These are phyloP conservation scores for Chrosomus eos DNA, from an alignment of 2,797 vertebrate genomes.

Conservation along the genomic window DNA sequence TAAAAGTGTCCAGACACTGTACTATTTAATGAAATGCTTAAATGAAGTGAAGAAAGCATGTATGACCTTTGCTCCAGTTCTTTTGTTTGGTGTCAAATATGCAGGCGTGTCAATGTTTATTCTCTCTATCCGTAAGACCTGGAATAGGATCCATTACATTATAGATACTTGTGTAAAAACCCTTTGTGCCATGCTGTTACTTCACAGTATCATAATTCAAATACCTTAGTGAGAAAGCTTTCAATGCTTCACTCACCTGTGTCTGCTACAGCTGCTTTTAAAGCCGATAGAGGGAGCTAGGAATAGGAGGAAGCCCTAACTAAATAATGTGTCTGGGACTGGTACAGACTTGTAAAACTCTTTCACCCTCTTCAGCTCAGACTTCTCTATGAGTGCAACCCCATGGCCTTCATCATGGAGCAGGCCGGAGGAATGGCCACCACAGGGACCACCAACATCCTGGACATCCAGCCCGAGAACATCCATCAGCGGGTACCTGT, in stretches of 20 bases:
- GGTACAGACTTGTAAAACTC: neutral
- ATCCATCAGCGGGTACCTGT: constrained; percentile 90
- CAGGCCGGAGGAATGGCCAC: constrained; percentile 93
- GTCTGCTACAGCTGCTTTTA: neutral
- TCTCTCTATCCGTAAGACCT: neutral
- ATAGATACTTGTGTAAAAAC: neutral
- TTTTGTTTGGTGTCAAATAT: constrained; percentile 3
- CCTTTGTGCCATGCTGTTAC: neutral
- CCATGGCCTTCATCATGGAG: constrained; percentile 94
- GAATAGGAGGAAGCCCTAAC: neutral
- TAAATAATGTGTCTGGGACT: neutral
- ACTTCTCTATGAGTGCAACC: constrained; percentile 94
- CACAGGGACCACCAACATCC: constrained; percentile 83
- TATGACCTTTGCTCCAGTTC: constrained; percentile 13
- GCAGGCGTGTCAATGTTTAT: constrained; percentile 19
- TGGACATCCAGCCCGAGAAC: constrained; percentile 89
- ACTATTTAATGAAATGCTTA: neutral
- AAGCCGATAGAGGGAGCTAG: constrained; percentile 20
- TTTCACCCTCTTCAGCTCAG: constrained; percentile 79
- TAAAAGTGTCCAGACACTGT: neutral
- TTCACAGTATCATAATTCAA: neutral
- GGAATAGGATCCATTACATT: neutral
- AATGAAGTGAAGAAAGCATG: neutral
- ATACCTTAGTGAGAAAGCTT: constrained; percentile 5
- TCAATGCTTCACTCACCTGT: neutral